Base-by-base conservation (phyloP, 2,113 vertebrate genomes). In the Suncus etruscus region DNA sequence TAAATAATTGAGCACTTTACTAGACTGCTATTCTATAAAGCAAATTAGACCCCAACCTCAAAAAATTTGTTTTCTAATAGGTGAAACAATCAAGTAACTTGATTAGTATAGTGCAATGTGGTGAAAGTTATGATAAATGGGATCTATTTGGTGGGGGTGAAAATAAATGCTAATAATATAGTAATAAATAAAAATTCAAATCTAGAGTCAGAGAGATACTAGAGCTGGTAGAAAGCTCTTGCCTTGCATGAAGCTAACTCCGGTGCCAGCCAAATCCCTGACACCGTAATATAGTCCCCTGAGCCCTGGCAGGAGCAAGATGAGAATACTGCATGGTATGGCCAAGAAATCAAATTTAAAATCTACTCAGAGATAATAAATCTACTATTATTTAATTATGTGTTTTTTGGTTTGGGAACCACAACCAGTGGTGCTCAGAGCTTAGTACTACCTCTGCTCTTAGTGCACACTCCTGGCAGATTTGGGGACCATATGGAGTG, bases 11-110 rank as follows among this genome's bases (percentile, higher is more conserved):
- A 85, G 39, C 29, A 85, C 9, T 12, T 6, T 27, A 61, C 45
- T 27, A 68, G 45, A 22, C 75, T 93, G 18, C 68, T 14, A 75
- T 70, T 68, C 63, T 65, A 92, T 75, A 93, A 58, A 82, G n/a
- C 12, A 84, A 95, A 94, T 31, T 51, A 90, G 61, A 88, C n/a
- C 2, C 50, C 85, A 6, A 15, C 47, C 4, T 83, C 18, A 72
- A 70, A 32, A 0, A 93, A 76, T 87, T 86, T 90, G 83, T 83
- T 87, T 85, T 90, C 39, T 82, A 87, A 54, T 54, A 39, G 29
- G 45, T 0, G 10, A 79, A 79, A 39, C 6, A 87, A 51, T 58
- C 50, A 74, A 69, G 48, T 77, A 76, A 82, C 77, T 51, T 70
- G 70, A 90, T 47, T 79, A 85, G 79, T 70, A 39, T 27, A 45